Conservation (phyloP, 1,140 invertebrate species). For the Triops cancriformis region DNA sequence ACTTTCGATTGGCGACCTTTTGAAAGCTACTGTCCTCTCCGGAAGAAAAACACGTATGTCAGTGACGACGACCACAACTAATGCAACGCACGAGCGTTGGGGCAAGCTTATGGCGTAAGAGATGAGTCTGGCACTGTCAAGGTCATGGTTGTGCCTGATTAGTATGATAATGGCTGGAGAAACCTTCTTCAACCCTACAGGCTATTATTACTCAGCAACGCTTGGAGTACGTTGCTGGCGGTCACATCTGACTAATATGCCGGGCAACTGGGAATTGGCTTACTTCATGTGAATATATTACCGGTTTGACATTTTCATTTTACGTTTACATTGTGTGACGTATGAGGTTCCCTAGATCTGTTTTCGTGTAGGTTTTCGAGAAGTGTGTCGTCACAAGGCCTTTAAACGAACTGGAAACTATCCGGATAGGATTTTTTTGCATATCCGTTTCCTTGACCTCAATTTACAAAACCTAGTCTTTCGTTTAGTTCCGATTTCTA, state of each 20-base stretch:
- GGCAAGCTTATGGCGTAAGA: background rate
- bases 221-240: no score
- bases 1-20: background rate
- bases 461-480: background rate
- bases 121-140: background rate
- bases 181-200: background rate
- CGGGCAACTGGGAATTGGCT: no score
- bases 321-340: no score
- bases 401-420: background rate
- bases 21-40: background rate
- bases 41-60: background rate
- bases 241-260: no score
- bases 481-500: background rate
- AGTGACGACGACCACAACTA: background rate
- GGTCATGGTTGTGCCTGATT: background rate
- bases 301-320: no score
- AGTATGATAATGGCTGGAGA: background rate
- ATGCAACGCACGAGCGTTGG: background rate
- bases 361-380: background rate
- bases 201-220: background rate
- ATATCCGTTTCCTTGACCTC: background rate
- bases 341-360: no score
- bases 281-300: no score
- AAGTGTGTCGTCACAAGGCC: background rate
- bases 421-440: background rate